Percentiles rank a stretch among this genome's conserved stretches.
These are phyloP conservation scores for Platycheirus rosarum DNA, from an alignment of 2,888 invertebrate genomes.

Conservation along the genomic window DNA sequence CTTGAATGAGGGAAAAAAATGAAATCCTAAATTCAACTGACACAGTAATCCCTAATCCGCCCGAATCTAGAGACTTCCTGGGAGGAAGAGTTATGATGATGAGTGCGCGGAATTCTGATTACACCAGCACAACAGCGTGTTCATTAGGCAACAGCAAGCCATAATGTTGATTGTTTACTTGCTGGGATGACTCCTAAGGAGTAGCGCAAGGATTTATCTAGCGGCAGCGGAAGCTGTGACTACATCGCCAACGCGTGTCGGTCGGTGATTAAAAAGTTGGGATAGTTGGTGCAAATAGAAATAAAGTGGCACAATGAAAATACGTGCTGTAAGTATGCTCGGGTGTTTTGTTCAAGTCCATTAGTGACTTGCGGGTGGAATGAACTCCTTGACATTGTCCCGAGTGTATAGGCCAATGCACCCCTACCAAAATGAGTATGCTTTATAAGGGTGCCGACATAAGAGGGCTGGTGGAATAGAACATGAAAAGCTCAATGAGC, in stretches of 20 bases:
- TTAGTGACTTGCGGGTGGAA: slow-evolving; percentile 48
- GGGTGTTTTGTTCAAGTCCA: slow-evolving; percentile 15
- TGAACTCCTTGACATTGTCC: slow-evolving; percentile 73
- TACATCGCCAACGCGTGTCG: slow-evolving; percentile 18
- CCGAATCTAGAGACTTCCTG: slow-evolving; percentile 25
- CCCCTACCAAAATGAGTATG: slow-evolving; percentile 9
- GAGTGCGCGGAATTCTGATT: slow-evolving; percentile 69
- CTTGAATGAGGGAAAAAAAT: slow-evolving; percentile 19
- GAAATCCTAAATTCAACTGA: slow-evolving; percentile 50
- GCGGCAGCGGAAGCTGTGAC: not conserved
- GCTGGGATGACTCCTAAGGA: slow-evolving; percentile 53
- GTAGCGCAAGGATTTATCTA: slow-evolving; percentile 56
- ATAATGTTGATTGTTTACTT: slow-evolving; percentile 64
- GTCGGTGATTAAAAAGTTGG: slow-evolving; percentile 37
- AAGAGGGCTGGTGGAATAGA: not conserved
- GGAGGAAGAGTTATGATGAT: slow-evolving; percentile 52
- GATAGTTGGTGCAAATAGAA: slow-evolving; percentile 14
- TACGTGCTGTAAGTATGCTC: slow-evolving; percentile 58
- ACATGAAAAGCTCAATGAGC: slow-evolving; percentile 59
- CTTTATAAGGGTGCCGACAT: slow-evolving; percentile 20
- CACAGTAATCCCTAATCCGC: slow-evolving; percentile 71
- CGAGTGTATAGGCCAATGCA: slow-evolving; percentile 41
- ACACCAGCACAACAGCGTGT: slow-evolving; percentile 66
- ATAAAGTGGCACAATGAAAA: slow-evolving; percentile 54
- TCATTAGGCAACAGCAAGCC: slow-evolving; percentile 58